Evolutionary conservation across 2,113 vertebrate species (phyloP).

Genomic region (Chloropsis cyanopogon): DNA sequence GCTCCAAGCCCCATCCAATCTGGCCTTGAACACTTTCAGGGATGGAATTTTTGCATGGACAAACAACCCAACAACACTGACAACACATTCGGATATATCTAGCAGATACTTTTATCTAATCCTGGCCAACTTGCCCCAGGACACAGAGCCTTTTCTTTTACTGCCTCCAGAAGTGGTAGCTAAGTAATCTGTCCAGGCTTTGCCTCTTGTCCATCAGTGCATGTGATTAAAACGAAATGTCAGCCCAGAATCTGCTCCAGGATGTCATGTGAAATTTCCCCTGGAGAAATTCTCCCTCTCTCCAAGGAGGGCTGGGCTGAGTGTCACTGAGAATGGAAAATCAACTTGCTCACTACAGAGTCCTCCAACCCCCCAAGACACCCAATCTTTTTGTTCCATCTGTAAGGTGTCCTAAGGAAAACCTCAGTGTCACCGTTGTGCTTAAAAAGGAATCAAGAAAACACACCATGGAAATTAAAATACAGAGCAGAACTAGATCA

Average conservation of each 20-base stretch:
- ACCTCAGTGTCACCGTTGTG: neutral
- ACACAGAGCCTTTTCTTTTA: neutral
- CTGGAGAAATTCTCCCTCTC: neutral
- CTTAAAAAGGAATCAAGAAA: neutral
- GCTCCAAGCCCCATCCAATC: fast-evolving
- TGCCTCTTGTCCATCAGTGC: neutral
- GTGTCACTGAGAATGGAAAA: neutral
- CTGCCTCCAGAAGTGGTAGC: neutral
- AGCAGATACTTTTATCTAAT: neutral
- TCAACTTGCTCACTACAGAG: neutral
- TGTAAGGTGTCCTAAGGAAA: neutral
- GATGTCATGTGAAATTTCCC: neutral
- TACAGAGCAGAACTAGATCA: neutral
- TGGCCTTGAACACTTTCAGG: too few species aligned
- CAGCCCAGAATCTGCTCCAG: neutral
- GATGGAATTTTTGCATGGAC: neutral
- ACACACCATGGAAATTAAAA: neutral
- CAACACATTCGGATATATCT: neutral
- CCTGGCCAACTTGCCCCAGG: neutral
- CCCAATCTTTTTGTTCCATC: neutral
- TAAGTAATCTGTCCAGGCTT: neutral
- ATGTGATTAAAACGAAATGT: neutral
- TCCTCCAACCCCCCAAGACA: neutral
- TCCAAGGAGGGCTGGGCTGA: neutral
- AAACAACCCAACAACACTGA: too few species aligned